Evolutionary conservation across 2,888 invertebrate genomes (phyloP), one percentile per base, ranked within the genome.

Genomic region (Euproctis similis): DNA sequence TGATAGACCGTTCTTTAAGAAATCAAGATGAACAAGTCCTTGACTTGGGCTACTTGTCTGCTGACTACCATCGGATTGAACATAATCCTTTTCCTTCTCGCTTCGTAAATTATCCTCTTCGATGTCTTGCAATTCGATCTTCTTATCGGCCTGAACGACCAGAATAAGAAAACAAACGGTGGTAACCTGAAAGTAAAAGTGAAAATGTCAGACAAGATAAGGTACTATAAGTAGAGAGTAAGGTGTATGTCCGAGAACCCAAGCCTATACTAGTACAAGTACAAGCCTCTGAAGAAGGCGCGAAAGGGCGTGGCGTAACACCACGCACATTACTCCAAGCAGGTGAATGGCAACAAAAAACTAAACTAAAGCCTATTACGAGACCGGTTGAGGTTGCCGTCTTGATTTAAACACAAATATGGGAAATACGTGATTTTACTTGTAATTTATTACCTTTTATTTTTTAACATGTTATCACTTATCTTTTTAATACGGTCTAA

Each of bases 111-210:
- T 91, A 51, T 92, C 92, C 17, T 87, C 86, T 59, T 93, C 92
- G 40, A 92, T 90, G 65, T 92, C 92, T 61, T 92, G 90, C 25
- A 92, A 73, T 44, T 90, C 88, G 32, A 91, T 86, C 67, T 90
- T 90, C 59, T 88, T 87, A 31, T 89, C 88, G 22, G 75, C 80
- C 47, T 55, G 51, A 25, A 73, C 86, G 36, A 60, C 64, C 23
- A 73, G 39, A 31, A 43, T 57, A 37, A 81, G 41, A 28, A 77
- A 53, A 29, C 75, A 62, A 50, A 73, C 53, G 31, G 66, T 57
- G 42, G 64, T 51, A 37, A 76, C 54, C 84, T 84, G 82, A 73
- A 82, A 84, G 71, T 69, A 74, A 74, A 72, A 72, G 67, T 46
- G 55, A 53, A 57, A 56, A 50, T 46, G 55, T 70, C n/a, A n/a